A percentile compares a stretch with the other conserved stretches of the same genome.
Conservation (phyloP, 2,113 vertebrate genomes). For the Antigone vipio region DNA sequence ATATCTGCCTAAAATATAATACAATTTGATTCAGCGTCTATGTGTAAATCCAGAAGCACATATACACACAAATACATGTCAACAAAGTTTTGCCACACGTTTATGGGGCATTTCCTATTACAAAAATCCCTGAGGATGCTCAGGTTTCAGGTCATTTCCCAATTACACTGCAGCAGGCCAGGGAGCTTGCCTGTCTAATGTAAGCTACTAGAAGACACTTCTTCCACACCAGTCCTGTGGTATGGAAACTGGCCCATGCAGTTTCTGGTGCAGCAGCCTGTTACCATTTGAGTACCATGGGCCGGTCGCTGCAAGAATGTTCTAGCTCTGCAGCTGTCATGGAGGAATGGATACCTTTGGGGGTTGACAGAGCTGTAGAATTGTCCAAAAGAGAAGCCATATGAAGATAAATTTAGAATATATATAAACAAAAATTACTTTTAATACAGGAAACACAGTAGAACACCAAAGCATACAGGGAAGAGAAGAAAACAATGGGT, state of each 20-base stretch:
- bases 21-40: background rate
- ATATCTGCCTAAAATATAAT: background rate
- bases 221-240: background rate
- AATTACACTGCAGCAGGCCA: background rate
- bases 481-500: no score
- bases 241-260: background rate
- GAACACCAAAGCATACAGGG: no score
- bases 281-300: background rate
- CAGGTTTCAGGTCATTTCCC: background rate
- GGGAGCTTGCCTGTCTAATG: background rate
- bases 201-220: background rate
- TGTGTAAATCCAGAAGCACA: background rate
- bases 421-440: no score
- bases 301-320: background rate
- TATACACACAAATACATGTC: background rate
- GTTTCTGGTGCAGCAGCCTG: background rate
- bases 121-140: background rate
- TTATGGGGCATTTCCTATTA: background rate
- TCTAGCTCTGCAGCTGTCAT: background rate
- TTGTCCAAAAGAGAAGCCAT: no score
- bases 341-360: no score
- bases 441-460: no score
- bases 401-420: no score
- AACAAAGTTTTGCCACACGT: background rate
- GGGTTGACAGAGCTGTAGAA: no score